Evolutionary conservation across 30 jellyfish, hydroid and myxozoan species (phyloP), one percentile per base, ranked within the genome.

Genomic region (Rhopilema esculentum): DNA sequence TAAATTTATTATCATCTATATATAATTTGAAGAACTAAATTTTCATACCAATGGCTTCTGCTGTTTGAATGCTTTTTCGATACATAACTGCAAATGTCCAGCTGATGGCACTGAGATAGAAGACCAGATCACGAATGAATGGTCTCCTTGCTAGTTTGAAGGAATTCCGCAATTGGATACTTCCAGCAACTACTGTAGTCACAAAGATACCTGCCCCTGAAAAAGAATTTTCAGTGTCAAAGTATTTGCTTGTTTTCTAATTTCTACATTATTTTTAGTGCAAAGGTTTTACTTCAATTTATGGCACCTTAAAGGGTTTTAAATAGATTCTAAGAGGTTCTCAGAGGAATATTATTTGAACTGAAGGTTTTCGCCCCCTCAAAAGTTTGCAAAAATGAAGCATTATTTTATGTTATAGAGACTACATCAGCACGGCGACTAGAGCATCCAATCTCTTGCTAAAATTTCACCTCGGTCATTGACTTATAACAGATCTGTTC

Each of bases 191-290:
- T 4, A 93, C 87, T 22, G 97, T 93, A 0, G 98, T 88, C 21
- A 93, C 97, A 75, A 93, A 93, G 25, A 93, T 93, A 1, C 98
- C 98, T 26, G 98, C 97, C 12, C 98, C 98, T 93, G 76, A 25
- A 89, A 75, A n/a, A n/a, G n/a, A 15, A 83, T 7, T 18, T 9
- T 12, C 57, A 40, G 12, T 6, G 57, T 40, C 9, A 40, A 40
- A 40, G 6, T 40, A 40, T 40, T 40, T 40, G 6, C 57, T 6
- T 12, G 12, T 40, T 40, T 40, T 40, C 12, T 12, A 33, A 18
- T 23, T 21, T 15, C 27, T 18, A 18, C 25, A 68, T 69, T 29
- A 71, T 15, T 24, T 16, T 16, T 12, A 17, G 17, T 20, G 83
- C n/a, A n/a, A n/a, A n/a, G n/a, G n/a, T n/a, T n/a, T n/a, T n/a